Percentiles rank a stretch among this genome's conserved stretches.
phyloP scores from a whole-genome alignment of 2,797 vertebrate genomes.

The Eupleurogrammus muticus region DNA sequence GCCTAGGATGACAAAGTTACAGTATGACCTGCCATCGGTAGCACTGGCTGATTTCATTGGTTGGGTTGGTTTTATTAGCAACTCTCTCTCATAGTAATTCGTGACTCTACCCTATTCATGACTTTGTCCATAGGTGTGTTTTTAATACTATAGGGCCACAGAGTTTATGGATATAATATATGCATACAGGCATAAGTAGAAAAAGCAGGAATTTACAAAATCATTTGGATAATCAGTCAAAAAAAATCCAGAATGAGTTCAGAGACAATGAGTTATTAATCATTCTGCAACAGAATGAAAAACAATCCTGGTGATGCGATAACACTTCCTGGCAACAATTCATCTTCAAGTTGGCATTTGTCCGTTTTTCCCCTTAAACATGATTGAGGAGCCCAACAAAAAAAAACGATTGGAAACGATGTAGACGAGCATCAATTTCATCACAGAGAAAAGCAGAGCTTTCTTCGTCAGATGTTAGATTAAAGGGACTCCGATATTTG shows the following conservation, averaged over 20 bases:
- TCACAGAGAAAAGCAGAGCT: neutral
- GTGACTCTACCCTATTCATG: neutral
- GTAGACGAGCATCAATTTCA: constrained; percentile 15
- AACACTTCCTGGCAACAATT: constrained; percentile 34
- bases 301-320: constrained; percentile 13
- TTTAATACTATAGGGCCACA: neutral
- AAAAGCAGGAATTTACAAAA: constrained; percentile 5
- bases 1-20: no score
- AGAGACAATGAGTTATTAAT: constrained; percentile 39
- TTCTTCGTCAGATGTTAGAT: constrained; percentile 22
- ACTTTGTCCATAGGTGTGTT: neutral
- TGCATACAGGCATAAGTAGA: neutral
- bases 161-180: neutral
- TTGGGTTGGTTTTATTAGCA: no score
- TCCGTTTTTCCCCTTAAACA: constrained; percentile 44
- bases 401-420: neutral
- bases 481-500: constrained; percentile 30
- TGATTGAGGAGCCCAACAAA: constrained; percentile 33
- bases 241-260: constrained; percentile 17
- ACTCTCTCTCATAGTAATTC: neutral
- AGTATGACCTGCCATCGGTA: no score
- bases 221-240: constrained; percentile 1
- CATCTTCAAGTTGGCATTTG: constrained; percentile 41
- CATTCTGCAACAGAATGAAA: constrained; percentile 31
- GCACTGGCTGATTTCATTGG: no score